Evolutionary conservation across 2,113 vertebrate species (phyloP), one percentile per base, ranked within the genome.

Genomic region (Arvicanthis niloticus): DNA sequence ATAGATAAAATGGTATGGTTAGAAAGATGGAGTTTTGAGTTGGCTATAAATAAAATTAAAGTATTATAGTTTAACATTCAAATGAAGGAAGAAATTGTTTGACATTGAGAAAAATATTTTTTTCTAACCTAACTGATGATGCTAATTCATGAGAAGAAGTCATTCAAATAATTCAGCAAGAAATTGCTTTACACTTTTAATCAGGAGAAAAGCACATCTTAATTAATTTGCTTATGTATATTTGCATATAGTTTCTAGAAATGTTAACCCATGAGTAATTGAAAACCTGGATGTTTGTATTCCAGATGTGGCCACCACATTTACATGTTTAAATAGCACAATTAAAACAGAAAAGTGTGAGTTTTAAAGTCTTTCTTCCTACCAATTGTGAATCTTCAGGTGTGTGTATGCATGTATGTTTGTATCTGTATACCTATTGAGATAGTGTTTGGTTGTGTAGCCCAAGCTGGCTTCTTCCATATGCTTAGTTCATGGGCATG

Each of bases 1-100:
- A 76, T 42, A 80, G 4, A 53, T n/a, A 94, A 89, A 93, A 93
- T 82, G 37, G 67, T 53, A 81, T 67, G 26, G 31, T 58, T 84
- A 53, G 11, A 91, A 94, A 92, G 88, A 75, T 16, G 6, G 62
- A 78, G 3, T 42, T 91, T 95, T 11, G 62, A 21, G 5, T 62
- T 95, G 65, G n/a, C 82, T 92, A 9, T 37, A 95, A 80, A 81
- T 7, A 37, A 88, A 81, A 77, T 8, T 31, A 78, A 88, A 60
- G 22, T 77, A 7, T 91, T 87, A 40, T 7, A 60, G 7, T 51
- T 80, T 72, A 56, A 65, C n/a, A 91, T 91, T 84, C 78, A 87
- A 45, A 48, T 40, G 48, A 78, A 88, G 48, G 2, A 72, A 95
- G 40, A 80, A 37, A 91, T 60, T 81, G 26, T 67, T 86, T 85